These are phyloP conservation scores for Dreissena polymorpha DNA, from an alignment of 1,140 invertebrate species.

Conservation along the genomic window DNA sequence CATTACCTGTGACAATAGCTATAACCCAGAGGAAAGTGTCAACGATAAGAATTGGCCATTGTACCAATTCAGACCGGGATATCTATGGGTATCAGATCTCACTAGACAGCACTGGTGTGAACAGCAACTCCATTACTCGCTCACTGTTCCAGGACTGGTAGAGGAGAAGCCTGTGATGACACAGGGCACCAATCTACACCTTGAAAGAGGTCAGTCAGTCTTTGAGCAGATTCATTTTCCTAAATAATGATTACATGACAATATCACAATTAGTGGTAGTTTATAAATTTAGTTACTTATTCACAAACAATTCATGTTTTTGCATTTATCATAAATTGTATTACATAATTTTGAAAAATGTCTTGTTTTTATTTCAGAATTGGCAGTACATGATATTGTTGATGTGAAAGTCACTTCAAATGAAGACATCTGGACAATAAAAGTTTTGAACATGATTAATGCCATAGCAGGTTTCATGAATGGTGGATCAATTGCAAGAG, in stretches of 20 bases:
- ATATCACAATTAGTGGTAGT: no score
- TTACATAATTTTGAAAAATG: not conserved
- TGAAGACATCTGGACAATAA: constrained; percentile 74
- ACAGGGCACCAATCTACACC: constrained; percentile 66
- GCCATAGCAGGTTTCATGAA: constrained; percentile 63
- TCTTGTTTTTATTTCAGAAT: constrained; percentile 64
- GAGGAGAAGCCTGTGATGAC: constrained; percentile 68
- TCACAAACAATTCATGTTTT: no score
- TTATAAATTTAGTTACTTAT: no score
- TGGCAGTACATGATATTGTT: constrained; percentile 72
- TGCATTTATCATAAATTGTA: no score
- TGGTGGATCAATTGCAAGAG: constrained; percentile 66
- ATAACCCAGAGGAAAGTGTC: no score
- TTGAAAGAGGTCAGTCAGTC: constrained; percentile 68
- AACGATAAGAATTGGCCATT: constrained; percentile 48
- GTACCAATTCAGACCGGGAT: constrained; percentile 61
- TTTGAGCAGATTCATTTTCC: not conserved
- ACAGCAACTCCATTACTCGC: constrained; percentile 68
- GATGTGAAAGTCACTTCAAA: constrained; percentile 67
- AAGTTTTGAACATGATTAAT: constrained; percentile 71
- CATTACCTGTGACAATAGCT: no score
- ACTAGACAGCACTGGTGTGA: constrained; percentile 74
- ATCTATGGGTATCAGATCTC: constrained; percentile 72
- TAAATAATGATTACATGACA: no score
- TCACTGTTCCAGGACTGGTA: constrained; percentile 61